phyloP scores from a whole-genome alignment of 2,888 invertebrate species.

The Eristalis pertinax region DNA sequence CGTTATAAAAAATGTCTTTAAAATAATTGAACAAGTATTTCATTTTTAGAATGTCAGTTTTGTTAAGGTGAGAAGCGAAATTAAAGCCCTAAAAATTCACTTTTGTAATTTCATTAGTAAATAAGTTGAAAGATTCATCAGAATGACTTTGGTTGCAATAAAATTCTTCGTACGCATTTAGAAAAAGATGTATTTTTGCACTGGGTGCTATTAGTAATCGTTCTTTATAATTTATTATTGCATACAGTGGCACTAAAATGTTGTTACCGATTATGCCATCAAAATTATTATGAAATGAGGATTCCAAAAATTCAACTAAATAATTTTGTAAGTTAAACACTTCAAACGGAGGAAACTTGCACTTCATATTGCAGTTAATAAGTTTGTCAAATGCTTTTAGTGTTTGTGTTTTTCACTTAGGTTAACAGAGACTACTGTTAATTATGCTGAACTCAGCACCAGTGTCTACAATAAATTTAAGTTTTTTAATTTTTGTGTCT shows the following conservation, averaged over 20 bases:
- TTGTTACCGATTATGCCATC: constrained; percentile 37
- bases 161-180: constrained; percentile 10
- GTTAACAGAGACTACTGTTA: constrained; percentile 2
- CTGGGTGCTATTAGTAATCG: constrained; percentile 1
- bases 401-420: constrained; percentile 1
- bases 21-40: constrained; percentile 3
- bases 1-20: constrained; percentile 14
- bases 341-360: no score
- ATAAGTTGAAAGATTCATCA: no score
- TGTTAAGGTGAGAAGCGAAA: no score
- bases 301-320: no score
- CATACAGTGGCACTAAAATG: constrained; percentile 2
- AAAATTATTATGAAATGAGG: no score
- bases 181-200: constrained; percentile 7
- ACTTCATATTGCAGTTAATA: no score
- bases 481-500: neutral
- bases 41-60: constrained; percentile 2
- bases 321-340: no score
- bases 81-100: no score
- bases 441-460: constrained; percentile 38
- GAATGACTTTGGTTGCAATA: neutral
- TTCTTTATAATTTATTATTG: constrained; percentile 13
- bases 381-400: no score
- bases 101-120: no score
- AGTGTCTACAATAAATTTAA: constrained; percentile 31